Percentiles rank a stretch among this genome's conserved stretches.
These are phyloP conservation scores for Hippocampus guttulatus DNA, from an alignment of 2,113 vertebrate species.

Conservation along the genomic window DNA sequence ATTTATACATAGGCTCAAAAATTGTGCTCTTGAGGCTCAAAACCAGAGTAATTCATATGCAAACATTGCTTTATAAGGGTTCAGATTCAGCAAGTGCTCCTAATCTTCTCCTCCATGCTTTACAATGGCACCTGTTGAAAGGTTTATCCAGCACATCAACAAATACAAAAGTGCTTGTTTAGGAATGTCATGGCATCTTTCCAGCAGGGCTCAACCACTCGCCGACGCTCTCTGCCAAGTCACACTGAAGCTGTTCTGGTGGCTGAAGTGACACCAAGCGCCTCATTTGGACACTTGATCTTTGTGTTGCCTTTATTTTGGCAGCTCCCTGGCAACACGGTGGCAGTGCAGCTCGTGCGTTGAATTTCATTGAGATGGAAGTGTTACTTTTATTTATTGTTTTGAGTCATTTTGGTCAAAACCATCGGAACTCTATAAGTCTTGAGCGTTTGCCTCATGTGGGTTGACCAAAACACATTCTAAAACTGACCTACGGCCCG, in stretches of 20 bases:
- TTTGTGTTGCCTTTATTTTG: constrained; percentile 60
- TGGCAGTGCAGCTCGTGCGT: constrained; percentile 32
- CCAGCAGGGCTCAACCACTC: constrained; percentile 52
- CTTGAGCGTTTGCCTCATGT: background rate
- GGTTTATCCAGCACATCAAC: constrained; percentile 35
- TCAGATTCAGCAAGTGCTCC: constrained; percentile 28
- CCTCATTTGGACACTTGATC: constrained; percentile 63
- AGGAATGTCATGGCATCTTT: constrained; percentile 57
- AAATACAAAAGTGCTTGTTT: constrained; percentile 44
- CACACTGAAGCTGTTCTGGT: constrained; percentile 56
- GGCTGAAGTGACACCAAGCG: constrained; percentile 59
- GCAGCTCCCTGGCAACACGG: constrained; percentile 54
- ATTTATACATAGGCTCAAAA: constrained; percentile 24
- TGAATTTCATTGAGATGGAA: constrained; percentile 36
- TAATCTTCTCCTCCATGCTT: constrained; percentile 27
- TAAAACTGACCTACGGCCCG: too few species aligned
- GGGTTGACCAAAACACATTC: background rate
- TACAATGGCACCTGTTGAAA: constrained; percentile 45
- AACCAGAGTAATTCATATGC: constrained; percentile 23
- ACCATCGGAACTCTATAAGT: background rate
- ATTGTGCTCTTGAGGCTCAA: constrained; percentile 13
- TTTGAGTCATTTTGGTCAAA: background rate
- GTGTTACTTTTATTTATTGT: constrained; percentile 26
- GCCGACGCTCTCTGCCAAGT: constrained; percentile 48
- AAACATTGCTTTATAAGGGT: constrained; percentile 32